A percentile compares a stretch with the other conserved stretches of the same genome.
Conservation (phyloP, 2,113 vertebrate species). For the Callospermophilus lateralis region DNA sequence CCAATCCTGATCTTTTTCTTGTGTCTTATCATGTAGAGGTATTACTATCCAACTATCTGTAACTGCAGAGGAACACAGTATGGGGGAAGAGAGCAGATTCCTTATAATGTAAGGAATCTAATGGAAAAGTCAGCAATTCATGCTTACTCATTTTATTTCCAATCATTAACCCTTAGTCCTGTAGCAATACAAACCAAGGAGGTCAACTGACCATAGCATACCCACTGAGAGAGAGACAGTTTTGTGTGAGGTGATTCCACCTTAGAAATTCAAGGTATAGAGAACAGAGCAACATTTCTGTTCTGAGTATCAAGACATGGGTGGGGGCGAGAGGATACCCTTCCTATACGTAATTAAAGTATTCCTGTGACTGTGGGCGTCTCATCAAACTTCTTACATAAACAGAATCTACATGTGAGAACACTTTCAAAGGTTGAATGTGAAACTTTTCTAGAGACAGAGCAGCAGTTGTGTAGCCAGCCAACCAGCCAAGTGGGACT, state of each 20-base stretch:
- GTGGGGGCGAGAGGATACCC: background rate
- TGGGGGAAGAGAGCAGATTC: background rate
- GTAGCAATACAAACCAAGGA: background rate
- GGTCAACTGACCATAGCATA: background rate
- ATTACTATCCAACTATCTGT: background rate
- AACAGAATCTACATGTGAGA: constrained; percentile 70
- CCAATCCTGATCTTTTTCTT: background rate
- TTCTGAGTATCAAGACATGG: background rate
- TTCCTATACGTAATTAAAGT: constrained; percentile 24
- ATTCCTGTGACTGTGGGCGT: constrained; percentile 47
- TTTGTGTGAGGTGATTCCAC: background rate
- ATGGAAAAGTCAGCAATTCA: background rate
- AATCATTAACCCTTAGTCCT: background rate
- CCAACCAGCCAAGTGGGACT: background rate
- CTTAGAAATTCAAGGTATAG: background rate
- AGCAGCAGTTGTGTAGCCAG: constrained; percentile 44
- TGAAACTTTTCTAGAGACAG: background rate
- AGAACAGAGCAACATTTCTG: background rate
- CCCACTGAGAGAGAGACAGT: background rate
- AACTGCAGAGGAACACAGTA: no score
- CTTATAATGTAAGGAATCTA: background rate
- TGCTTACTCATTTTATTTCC: background rate
- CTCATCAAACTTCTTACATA: constrained; percentile 43
- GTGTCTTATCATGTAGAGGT: background rate
- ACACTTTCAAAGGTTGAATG: constrained; percentile 28